Base-by-base conservation (phyloP, 2,113 vertebrate genomes). In the Sminthopsis crassicaudata region DNA sequence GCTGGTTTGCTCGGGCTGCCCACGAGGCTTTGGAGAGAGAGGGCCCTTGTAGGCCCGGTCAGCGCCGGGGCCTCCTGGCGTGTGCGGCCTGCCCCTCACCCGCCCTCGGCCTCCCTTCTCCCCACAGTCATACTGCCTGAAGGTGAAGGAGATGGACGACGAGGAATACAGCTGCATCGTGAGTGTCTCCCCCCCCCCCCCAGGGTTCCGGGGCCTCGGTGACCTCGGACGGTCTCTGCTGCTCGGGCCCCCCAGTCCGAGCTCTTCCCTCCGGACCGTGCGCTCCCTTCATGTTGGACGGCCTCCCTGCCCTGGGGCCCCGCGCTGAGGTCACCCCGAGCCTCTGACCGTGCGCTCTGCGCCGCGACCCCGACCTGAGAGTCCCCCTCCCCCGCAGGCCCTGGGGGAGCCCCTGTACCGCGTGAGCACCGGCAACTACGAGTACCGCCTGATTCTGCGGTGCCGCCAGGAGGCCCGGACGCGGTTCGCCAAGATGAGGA, bases 71-170 rank as follows among this genome's bases (percentile, higher is more conserved):
- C 30, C 60, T 36, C 60, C 60, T 36, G 30, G 30, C 14, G 36
- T 54, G 54, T 25, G 54, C 7, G n/a, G 19, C 19, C 1, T 42
- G 19, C n/a, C n/a, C 67, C 67, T 48, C 5, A 5, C 48, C 16
- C 5, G 36, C 36, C 36, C 67, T 22, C 36, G 88, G 54, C 88
- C 27, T 48, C 52, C 16, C 0, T 26, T 16, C 36, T 97, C 90
- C 98, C 93, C 91, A 0, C 98, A 99, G 99, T 99, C 99, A 0
- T 99, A 99, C 97, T 99, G 99, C 98, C 98, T 99, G 97, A 99
- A 99, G 98, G 99, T 99, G 98, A 99, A 99, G 98, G 99, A 99
- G 98, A 99, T 99, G 99, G 99, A 99, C 27, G 99, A 99, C 93
- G 99, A 99, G 96, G 99, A 99, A 53, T 99, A 99, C 98, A 99